Percentiles rank a stretch among this genome's conserved stretches.
Evolutionary conservation across 2,113 vertebrate genomes (phyloP).

Genomic region (Diglossa brunneiventris): DNA sequence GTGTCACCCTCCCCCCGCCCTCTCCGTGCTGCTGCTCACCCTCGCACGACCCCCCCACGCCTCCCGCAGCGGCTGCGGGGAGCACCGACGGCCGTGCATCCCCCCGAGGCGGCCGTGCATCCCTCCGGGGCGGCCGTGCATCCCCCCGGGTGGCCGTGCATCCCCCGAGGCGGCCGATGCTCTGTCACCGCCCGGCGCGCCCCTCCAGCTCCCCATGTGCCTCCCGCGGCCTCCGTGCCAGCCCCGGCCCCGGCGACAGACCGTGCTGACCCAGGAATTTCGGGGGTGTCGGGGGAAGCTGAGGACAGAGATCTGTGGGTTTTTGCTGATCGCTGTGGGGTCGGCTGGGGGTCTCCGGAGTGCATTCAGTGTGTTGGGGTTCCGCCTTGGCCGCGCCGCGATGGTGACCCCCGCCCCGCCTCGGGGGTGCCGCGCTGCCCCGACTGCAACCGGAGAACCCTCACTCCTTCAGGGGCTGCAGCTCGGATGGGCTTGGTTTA

Average conservation of each 20-base stretch:
- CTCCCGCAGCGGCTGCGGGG: background rate
- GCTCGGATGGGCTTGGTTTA: background rate
- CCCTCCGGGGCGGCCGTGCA: background rate
- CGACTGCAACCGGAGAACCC: accelerated
- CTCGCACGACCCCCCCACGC: too few species aligned
- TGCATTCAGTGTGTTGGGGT: too few species aligned
- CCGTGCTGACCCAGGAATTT: background rate
- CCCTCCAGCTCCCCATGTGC: accelerated
- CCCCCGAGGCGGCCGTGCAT: background rate
- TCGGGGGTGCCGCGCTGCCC: accelerated
- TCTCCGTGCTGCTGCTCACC: background rate
- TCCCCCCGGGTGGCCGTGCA: background rate
- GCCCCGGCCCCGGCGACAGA: background rate
- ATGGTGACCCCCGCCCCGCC: background rate
- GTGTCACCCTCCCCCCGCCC: background rate
- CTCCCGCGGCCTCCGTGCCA: background rate
- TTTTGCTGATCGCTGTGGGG: background rate
- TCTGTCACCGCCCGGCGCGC: background rate
- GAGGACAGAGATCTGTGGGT: background rate
- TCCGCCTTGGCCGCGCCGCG: accelerated
- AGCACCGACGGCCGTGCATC: background rate
- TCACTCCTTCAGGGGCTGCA: background rate
- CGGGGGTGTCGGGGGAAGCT: accelerated
- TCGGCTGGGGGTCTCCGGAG: background rate
- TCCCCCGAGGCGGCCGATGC: background rate